A percentile compares a stretch with the other conserved stretches of the same genome.
These are phyloP conservation scores for Alviniconcha strummeri DNA, from an alignment of 2,888 invertebrate genomes.

Conservation along the genomic window DNA sequence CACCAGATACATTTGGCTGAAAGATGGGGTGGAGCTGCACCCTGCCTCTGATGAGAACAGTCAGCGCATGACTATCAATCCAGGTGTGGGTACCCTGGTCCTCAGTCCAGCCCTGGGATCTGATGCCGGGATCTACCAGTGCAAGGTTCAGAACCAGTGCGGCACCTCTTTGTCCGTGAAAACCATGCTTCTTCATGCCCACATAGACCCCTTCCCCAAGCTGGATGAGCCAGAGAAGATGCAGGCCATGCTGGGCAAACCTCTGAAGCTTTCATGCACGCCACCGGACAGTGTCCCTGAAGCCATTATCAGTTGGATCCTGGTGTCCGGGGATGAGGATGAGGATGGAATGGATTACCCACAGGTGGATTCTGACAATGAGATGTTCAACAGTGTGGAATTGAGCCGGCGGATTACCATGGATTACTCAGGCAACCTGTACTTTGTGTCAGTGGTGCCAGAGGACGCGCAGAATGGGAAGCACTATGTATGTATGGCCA, in stretches of 20 bases:
- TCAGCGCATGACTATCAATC: constrained; percentile 31
- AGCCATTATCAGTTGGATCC: constrained; percentile 42
- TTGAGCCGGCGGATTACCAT: constrained; percentile 89
- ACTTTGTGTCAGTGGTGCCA: constrained; percentile 95
- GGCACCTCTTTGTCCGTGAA: constrained; percentile 95
- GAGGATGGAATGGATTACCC: constrained; percentile 93
- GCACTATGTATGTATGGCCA: constrained; percentile 73
- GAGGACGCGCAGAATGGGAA: constrained; percentile 82
- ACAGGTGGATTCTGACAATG: neutral
- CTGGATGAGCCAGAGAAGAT: constrained; percentile 29
- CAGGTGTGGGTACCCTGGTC: constrained; percentile 48
- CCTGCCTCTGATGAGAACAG: constrained; percentile 34
- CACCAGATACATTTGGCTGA: constrained; percentile 61
- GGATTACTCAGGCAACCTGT: constrained; percentile 91
- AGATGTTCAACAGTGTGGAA: constrained; percentile 55
- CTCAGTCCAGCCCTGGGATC: constrained; percentile 74
- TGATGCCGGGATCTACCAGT: constrained; percentile 94
- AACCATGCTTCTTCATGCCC: constrained; percentile 92
- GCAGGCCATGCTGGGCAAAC: constrained; percentile 79
- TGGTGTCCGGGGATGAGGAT: constrained; percentile 75
- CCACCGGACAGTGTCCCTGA: constrained; percentile 82
- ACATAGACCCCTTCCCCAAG: constrained; percentile 46
- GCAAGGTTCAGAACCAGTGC: constrained; percentile 87
- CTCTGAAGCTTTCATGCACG: constrained; percentile 90
- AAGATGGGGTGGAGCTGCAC: constrained; percentile 54